Conservation (phyloP, 1,140 invertebrate genomes). For the Bemisia tabaci region DNA sequence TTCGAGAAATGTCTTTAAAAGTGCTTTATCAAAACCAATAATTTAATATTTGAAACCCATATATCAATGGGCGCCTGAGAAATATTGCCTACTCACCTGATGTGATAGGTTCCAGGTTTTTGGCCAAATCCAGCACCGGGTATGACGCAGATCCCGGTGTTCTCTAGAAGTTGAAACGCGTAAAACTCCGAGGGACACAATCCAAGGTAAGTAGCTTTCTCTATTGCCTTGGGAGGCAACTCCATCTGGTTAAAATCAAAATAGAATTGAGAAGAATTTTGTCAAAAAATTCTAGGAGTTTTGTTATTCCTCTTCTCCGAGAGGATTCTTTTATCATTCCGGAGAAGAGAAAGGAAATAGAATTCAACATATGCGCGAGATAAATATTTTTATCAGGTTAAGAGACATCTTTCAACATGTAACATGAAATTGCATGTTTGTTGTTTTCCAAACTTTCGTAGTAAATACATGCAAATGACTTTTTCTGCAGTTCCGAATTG, state of each 20-base stretch:
- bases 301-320: too few species aligned
- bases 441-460: too few species aligned
- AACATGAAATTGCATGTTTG: too few species aligned
- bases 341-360: too few species aligned
- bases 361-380: too few species aligned
- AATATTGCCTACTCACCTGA: slow-evolving; percentile 39
- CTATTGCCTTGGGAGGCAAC: slow-evolving; percentile 61
- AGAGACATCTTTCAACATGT: too few species aligned
- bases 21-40: neutral
- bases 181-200: slow-evolving; percentile 83
- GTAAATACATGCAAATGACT: too few species aligned
- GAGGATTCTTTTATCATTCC: too few species aligned
- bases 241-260: slow-evolving; percentile 32
- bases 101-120: slow-evolving; percentile 83
- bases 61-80: neutral
- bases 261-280: too few species aligned
- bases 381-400: too few species aligned
- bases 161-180: slow-evolving; percentile 83
- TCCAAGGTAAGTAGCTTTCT: slow-evolving; percentile 53
- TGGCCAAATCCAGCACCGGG: slow-evolving; percentile 93
- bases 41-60: neutral
- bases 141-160: slow-evolving; percentile 47
- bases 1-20: neutral
- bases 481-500: too few species aligned
- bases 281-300: too few species aligned